Conservation (phyloP, 2,113 vertebrate species). For the Megaleporinus macrocephalus region DNA sequence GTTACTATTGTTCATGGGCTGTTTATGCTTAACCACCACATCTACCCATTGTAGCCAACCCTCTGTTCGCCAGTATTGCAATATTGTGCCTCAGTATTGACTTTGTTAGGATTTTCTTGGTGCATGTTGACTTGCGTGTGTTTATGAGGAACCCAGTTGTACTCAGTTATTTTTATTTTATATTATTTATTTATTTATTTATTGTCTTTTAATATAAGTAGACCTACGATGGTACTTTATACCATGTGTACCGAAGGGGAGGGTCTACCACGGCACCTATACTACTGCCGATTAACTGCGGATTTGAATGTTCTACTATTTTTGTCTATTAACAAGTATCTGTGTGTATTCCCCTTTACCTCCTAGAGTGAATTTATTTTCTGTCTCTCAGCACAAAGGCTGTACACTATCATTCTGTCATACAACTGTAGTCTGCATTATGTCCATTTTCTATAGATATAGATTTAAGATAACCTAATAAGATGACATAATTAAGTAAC, state of each 20-base stretch:
- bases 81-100: constrained; percentile 38
- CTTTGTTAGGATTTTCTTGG: neutral
- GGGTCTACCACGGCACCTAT: neutral
- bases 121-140: neutral
- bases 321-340: neutral
- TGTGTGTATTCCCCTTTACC: neutral
- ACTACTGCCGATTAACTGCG: neutral
- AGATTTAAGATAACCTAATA: neutral
- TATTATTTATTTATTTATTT: constrained; percentile 6
- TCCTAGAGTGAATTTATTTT: neutral
- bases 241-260: neutral
- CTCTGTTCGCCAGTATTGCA: constrained; percentile 30
- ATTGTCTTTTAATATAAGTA: neutral
- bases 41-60: neutral
- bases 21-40: neutral
- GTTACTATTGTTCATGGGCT: neutral
- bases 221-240: neutral
- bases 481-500: too few relatives aligned
- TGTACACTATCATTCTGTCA: neutral
- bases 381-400: neutral
- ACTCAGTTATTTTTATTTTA: neutral
- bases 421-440: neutral
- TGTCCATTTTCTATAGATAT: neutral
- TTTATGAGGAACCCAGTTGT: neutral
- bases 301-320: neutral